Percentiles rank a stretch among this genome's conserved stretches.
Evolutionary conservation across 53 echinoderm and acorn worm genomes (phyloP).

Genomic region (Temnopleurus reevesii): DNA sequence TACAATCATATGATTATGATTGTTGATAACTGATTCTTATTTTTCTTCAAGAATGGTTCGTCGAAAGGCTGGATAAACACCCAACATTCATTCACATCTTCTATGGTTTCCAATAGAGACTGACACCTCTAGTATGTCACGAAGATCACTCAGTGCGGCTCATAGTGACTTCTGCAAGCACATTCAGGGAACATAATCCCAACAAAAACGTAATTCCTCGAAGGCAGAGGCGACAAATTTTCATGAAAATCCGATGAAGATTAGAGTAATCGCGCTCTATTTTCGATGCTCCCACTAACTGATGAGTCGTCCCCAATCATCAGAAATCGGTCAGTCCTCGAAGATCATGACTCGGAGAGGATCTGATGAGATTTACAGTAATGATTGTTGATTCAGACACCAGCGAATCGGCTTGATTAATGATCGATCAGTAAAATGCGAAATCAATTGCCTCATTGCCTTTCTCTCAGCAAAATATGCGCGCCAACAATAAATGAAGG

Average conservation of each 20-base stretch:
- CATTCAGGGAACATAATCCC: background rate
- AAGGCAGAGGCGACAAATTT: slow-evolving; percentile 5
- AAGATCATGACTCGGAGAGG: background rate
- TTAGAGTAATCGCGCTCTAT: background rate
- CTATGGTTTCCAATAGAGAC: no score
- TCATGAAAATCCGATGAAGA: background rate
- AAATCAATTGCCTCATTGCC: background rate
- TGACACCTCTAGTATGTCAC: no score
- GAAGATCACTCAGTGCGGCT: no score
- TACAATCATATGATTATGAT: no score
- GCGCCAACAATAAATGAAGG: background rate
- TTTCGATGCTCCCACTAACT: no score
- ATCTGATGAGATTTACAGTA: background rate
- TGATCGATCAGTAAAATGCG: background rate
- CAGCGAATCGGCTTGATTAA: background rate
- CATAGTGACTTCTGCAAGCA: background rate
- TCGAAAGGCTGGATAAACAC: no score
- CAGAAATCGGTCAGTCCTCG: background rate
- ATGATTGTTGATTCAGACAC: background rate
- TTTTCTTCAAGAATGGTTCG: no score
- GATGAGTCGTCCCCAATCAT: background rate
- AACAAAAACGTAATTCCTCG: background rate
- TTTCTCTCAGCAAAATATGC: no score
- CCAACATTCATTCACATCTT: no score
- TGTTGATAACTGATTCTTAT: no score